Evolutionary conservation across 1,140 invertebrate species (phyloP).

Genomic region (Daktulosphaira vitifoliae): DNA sequence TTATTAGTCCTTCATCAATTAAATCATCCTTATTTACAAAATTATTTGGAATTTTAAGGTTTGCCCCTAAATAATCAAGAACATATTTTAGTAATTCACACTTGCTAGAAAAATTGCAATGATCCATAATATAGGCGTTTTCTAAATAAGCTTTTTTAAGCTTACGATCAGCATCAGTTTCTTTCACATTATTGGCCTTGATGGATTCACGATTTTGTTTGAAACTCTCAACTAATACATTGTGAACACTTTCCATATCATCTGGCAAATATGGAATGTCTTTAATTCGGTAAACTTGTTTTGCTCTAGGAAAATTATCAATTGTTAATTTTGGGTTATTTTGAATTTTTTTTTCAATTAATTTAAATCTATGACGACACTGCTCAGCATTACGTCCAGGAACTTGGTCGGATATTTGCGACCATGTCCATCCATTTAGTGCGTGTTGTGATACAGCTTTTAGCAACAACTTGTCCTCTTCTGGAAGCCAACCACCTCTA

Average conservation of each 20-base stretch:
- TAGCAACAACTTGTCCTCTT: constrained; percentile 14
- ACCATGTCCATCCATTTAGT: neutral
- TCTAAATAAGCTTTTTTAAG: constrained; percentile 19
- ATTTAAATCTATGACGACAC: constrained; percentile 16
- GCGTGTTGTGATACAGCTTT: neutral
- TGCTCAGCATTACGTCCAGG: constrained; percentile 20
- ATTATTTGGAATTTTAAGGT: neutral
- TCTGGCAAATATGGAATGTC: neutral
- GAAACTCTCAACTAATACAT: neutral
- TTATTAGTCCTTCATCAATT: constrained; percentile 10
- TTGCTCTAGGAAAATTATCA: neutral
- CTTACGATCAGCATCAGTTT: constrained; percentile 19
- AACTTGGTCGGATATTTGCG: constrained; percentile 6
- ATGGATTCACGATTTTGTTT: neutral
- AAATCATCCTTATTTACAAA: constrained; percentile 18
- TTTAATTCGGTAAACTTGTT: neutral
- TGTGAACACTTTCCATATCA: neutral
- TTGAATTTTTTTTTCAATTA: constrained; percentile 21
- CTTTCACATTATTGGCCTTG: neutral
- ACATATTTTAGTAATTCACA: constrained; percentile 11
- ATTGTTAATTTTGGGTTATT: neutral
- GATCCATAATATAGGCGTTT: constrained; percentile 1
- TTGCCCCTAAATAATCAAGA: constrained; percentile 7
- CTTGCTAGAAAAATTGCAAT: constrained; percentile 20
- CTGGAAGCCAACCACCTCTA: constrained; percentile 2